Evolutionary conservation across 2,113 vertebrate genomes (phyloP).

Genomic region (Hyaena hyaena): DNA sequence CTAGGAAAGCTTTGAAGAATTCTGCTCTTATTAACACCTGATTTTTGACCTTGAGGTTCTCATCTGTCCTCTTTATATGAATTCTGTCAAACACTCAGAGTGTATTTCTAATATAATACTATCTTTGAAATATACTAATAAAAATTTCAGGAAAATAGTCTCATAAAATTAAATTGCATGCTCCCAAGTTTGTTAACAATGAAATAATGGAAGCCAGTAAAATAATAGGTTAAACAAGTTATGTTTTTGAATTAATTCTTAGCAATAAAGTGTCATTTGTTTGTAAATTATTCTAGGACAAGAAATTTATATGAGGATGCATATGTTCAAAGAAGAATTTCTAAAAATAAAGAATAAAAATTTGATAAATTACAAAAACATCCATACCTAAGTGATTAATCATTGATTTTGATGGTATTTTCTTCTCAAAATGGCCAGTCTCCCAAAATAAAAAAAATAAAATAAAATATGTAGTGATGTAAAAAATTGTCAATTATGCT

Average conservation of each 20-base stretch:
- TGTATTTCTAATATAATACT: constrained; percentile 44
- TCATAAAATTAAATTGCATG: constrained; percentile 26
- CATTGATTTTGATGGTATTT: background rate
- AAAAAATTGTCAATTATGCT: background rate
- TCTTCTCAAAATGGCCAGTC: background rate
- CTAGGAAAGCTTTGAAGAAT: constrained; percentile 71
- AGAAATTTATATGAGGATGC: background rate
- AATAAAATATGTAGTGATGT: background rate
- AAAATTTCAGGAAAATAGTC: background rate
- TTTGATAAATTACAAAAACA: background rate
- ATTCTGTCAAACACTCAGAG: background rate
- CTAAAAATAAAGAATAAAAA: background rate
- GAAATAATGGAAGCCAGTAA: background rate
- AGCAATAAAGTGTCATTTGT: background rate
- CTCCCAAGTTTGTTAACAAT: background rate
- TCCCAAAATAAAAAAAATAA: background rate
- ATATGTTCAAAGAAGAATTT: background rate
- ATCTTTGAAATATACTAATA: background rate
- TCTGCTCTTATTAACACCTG: constrained; percentile 66
- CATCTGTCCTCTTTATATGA: constrained; percentile 58
- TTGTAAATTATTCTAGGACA: background rate
- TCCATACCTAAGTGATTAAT: background rate
- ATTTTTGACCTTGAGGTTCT: constrained; percentile 68
- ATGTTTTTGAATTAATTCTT: background rate
- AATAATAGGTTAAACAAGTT: background rate